phyloP scores from a whole-genome alignment of 2,113 vertebrate genomes.

The Poicephalus meyeri region DNA sequence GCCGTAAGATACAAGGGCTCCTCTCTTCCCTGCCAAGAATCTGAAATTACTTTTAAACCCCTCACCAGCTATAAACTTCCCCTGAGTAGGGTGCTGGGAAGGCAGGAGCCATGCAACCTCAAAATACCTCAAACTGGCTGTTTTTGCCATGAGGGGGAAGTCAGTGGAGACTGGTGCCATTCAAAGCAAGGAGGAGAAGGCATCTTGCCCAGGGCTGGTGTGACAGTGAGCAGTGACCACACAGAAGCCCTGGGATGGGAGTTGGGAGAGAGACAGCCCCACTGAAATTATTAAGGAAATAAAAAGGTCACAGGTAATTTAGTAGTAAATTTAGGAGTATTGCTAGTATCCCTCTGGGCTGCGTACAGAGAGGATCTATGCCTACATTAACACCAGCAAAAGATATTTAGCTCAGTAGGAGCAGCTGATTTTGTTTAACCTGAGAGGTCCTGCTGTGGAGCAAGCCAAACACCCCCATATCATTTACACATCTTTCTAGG shows the following conservation, averaged over 20 bases:
- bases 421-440: background rate
- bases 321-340: background rate
- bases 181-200: background rate
- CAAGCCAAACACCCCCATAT: background rate
- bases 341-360: background rate
- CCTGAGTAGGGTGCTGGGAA: rapidly evolving
- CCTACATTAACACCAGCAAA: background rate
- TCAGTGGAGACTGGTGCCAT: background rate
- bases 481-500: background rate
- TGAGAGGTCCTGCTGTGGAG: background rate
- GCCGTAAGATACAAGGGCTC: background rate
- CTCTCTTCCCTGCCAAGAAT: background rate
- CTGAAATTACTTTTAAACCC: background rate
- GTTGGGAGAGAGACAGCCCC: background rate
- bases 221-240: background rate
- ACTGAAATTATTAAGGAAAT: background rate
- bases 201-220: background rate
- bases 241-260: rapidly evolving
- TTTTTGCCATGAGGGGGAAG: background rate
- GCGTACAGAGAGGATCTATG: background rate
- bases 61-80: background rate
- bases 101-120: background rate
- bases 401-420: background rate
- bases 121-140: background rate
- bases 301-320: background rate